Percentiles rank a stretch among this genome's conserved stretches.
These are phyloP conservation scores for Danionella cerebrum DNA, from an alignment of 2,113 vertebrate species.

Conservation along the genomic window DNA sequence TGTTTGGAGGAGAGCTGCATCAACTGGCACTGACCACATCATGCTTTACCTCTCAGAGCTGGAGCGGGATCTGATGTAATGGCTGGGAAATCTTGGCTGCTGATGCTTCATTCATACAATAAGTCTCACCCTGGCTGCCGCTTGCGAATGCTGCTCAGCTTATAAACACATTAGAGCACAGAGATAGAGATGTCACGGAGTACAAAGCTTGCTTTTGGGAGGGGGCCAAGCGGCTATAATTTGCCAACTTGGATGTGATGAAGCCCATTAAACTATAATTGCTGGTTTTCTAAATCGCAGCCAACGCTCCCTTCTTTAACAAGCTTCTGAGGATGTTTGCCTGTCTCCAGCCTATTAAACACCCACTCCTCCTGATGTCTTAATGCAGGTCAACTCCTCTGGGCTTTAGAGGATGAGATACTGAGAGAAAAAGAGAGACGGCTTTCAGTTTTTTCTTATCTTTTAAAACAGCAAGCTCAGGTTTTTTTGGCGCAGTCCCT, in stretches of 20 bases:
- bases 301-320: constrained; percentile 55
- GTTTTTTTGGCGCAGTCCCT: too few relatives aligned
- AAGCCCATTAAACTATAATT: constrained; percentile 53
- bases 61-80: constrained; percentile 30
- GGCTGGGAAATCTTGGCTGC: constrained; percentile 21
- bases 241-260: constrained; percentile 59
- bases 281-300: constrained; percentile 59
- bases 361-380: constrained; percentile 56
- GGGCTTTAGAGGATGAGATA: constrained; percentile 45
- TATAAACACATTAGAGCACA: constrained; percentile 40
- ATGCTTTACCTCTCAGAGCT: constrained; percentile 11
- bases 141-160: constrained; percentile 32
- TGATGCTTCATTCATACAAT: constrained; percentile 34
- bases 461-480: too few relatives aligned
- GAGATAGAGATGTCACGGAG: constrained; percentile 34
- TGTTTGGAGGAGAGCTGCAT: background rate
- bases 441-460: constrained; percentile 50
- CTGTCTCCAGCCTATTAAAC: constrained; percentile 50
- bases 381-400: constrained; percentile 58
- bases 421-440: constrained; percentile 12
- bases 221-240: constrained; percentile 48
- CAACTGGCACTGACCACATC: constrained; percentile 8
- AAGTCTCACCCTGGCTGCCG: constrained; percentile 9
- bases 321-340: constrained; percentile 58
- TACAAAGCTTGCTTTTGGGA: constrained; percentile 36